These are phyloP conservation scores for Apteryx mantelli DNA, from an alignment of 2,113 vertebrate species.

Conservation along the genomic window DNA sequence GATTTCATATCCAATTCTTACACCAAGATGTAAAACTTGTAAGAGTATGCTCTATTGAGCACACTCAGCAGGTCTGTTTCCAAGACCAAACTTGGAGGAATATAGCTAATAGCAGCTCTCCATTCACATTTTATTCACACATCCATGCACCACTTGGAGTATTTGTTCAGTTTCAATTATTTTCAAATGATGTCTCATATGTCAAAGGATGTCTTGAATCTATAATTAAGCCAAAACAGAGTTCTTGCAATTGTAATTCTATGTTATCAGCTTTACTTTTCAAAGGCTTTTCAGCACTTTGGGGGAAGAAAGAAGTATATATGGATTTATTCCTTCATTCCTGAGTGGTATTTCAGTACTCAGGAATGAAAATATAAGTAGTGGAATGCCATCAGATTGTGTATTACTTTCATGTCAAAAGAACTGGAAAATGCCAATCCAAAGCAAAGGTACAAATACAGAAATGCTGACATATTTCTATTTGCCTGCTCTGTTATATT, in stretches of 20 bases:
- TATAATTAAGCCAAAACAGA: neutral
- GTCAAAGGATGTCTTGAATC: neutral
- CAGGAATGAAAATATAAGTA: neutral
- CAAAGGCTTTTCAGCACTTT: neutral
- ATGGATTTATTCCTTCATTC: neutral
- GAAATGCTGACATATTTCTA: neutral
- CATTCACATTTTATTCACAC: neutral
- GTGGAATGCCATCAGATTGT: neutral
- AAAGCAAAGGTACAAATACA: neutral
- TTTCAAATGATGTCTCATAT: neutral
- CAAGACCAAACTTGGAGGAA: neutral
- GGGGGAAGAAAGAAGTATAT: neutral
- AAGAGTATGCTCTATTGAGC: neutral
- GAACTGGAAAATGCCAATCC: neutral
- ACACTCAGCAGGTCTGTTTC: neutral
- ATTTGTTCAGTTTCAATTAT: constrained; percentile 8
- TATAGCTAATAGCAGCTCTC: neutral
- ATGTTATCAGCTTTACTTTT: neutral
- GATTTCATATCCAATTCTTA: neutral
- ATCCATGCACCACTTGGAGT: neutral
- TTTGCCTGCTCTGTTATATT: neutral
- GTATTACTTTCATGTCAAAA: neutral
- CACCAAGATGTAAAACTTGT: neutral
- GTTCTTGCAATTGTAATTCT: neutral
- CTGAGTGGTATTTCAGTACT: neutral